Base-by-base conservation (phyloP, 2,797 vertebrate genomes). In the Hydrophis major region DNA sequence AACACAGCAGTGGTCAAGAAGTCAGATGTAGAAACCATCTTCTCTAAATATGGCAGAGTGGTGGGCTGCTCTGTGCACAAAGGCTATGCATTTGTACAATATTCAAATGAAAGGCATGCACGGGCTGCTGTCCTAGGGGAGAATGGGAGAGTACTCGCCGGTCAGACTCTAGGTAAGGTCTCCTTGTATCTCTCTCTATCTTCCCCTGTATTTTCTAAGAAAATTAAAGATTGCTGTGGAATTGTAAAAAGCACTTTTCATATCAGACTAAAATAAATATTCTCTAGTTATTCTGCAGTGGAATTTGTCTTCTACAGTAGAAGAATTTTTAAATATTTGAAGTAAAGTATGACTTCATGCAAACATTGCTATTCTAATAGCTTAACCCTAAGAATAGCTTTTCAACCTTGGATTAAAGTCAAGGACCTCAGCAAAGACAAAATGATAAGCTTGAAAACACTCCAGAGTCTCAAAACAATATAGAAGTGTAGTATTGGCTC, bases 1-100 rank as follows among this genome's bases (percentile, higher is more conserved):
- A 99, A 99, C 97, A 99, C 99, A 10, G 98, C 98, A 0, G 98
- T 99, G 97, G 99, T 99, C 96, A 99, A 99, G 97, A 99, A 99
- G 97, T 98, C 98, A 0, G 99, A 99, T 1, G 98, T 99, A 88
- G 99, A 99, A 97, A 98, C 97, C 95, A 99, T 99, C 94, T 99
- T 99, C 97, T 98, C 98, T 88, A 98, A 99, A 96, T 99, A 99
- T 0, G 99, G 99, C 86, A 98, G 98, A 0, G 99, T 99, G 94
- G 98, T 99, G 0, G 99, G 99, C 96, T 99, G 98, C 97, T 99
- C 99, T 0, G 98, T 99, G 93, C 99, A 99, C 97, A 99, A 99
- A 95, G 99, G 99, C 95, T 99, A 98, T 53, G 99, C 99, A 93
- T 99, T 99, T 91, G 98, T 99, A 53, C 99, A 99, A 97, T 99